Base-by-base conservation (phyloP, 1,140 invertebrate species). In the Drosophila lowei region DNA sequence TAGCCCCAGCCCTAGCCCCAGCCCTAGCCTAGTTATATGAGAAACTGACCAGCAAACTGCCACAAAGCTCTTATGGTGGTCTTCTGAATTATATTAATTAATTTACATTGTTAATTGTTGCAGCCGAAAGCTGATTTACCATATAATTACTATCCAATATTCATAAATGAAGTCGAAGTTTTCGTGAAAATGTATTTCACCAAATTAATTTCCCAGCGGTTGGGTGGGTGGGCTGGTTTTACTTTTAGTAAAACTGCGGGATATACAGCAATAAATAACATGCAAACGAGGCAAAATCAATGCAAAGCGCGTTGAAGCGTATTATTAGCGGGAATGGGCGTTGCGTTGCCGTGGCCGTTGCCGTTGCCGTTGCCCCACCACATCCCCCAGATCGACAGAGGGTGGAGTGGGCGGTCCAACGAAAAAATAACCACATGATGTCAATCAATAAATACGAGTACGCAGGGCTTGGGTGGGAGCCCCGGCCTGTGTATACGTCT, bases 221-320 rank as follows among this genome's bases (percentile, higher is more conserved):
- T 58, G 11, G 30, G 15, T 23, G 62, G n/a, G 7, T 7, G 28
- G 38, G 16, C 6, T 5, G 54, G 47, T 38, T 34, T 9, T 13
- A 49, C 47, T 67, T 60, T 62, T 67, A 56, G 44, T 46, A 44
- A 46, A 71, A 52, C 42, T 47, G 50, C 43, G 49, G 58, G 50
- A 42, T 72, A 85, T 62, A 85, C 70, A 77, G 80, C 80, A 86
- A 86, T 86, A 85, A 85, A 85, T 85, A 85, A 81, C 68, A 57
- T 67, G 80, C 73, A 79, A 80, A 77, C 68, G 77, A 86, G 67
- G 73, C 83, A 70, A 77, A 85, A 86, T 85, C 80, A 81, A 81
- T 88, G 78, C 86, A 67, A 77, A 86, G 78, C 68, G 77, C 83
- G 78, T 88, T 59, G 83, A 81, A 88, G 83, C 81, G 74, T 86